phyloP scores from a whole-genome alignment of 2,113 vertebrate species.

The Vicugna pacos region DNA sequence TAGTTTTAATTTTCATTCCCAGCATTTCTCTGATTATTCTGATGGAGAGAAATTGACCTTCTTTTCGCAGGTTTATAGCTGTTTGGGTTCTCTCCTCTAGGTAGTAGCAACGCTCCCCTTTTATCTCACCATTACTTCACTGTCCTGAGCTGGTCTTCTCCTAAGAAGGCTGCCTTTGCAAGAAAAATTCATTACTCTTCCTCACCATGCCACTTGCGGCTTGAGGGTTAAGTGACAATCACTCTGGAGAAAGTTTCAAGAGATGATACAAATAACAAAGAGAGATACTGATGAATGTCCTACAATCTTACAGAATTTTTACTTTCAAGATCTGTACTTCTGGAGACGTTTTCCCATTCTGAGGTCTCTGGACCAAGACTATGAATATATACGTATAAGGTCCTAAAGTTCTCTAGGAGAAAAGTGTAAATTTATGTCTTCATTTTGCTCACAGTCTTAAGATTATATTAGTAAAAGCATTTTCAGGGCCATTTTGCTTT shows the following conservation, averaged over 20 bases:
- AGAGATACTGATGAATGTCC: not conserved
- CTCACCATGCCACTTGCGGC: not conserved
- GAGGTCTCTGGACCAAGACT: not conserved
- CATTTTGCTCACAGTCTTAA: not conserved
- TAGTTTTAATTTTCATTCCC: not conserved
- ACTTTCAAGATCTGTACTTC: conserved; percentile 6
- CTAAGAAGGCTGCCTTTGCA: not conserved
- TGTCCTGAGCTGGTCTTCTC: not conserved
- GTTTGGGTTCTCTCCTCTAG: not conserved
- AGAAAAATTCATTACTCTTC: not conserved
- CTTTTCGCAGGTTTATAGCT: not conserved
- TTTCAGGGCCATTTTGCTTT: not conserved
- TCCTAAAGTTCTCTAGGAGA: not conserved
- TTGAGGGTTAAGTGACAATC: not conserved
- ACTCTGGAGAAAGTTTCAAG: conserved; percentile 18
- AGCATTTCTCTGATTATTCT: not conserved
- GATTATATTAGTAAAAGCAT: not conserved
- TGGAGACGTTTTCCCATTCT: not conserved
- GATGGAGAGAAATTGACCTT: not conserved
- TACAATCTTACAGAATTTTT: not conserved
- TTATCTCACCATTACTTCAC: not conserved
- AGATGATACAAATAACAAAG: not conserved
- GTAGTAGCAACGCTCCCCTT: not conserved
- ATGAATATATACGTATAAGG: not conserved
- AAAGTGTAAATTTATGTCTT: not conserved